Conservation (phyloP, 2,888 invertebrate species). For the Danaus chrysippus region DNA sequence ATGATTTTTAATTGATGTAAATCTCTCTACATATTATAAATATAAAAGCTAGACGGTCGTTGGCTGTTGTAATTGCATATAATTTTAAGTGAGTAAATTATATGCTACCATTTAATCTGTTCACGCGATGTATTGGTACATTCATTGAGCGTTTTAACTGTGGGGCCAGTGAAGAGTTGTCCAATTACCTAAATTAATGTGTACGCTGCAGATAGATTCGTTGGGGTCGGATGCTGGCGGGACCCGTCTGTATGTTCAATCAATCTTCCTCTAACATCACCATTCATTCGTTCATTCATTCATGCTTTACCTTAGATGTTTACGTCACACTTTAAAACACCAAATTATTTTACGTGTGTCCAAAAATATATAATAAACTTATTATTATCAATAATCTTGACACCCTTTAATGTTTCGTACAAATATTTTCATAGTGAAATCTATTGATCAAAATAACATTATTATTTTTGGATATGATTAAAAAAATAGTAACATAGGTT, state of each 20-base stretch:
- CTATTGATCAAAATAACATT: no score
- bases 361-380: no score
- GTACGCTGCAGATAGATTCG: slow-evolving; percentile 66
- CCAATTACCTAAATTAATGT: slow-evolving; percentile 74
- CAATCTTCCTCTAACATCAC: slow-evolving; percentile 33
- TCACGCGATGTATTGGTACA: slow-evolving; percentile 18
- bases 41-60: background rate
- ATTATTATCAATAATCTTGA: no score
- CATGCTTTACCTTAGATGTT: slow-evolving; percentile 12
- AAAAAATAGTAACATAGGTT: no score
- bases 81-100: background rate
- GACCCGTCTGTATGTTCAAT: slow-evolving; percentile 64
- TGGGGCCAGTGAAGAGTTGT: slow-evolving; percentile 31
- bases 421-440: no score
- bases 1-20: background rate
- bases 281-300: slow-evolving; percentile 11
- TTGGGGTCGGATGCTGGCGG: slow-evolving; percentile 45
- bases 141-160: slow-evolving; percentile 27
- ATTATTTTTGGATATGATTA: no score
- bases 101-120: slow-evolving; percentile 5
- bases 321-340: background rate
- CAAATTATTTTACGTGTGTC: no score
- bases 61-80: background rate
- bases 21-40: background rate
- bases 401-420: no score